These are phyloP conservation scores for Scartelaos histophorus DNA, from an alignment of 2,113 vertebrate genomes.

Conservation along the genomic window DNA sequence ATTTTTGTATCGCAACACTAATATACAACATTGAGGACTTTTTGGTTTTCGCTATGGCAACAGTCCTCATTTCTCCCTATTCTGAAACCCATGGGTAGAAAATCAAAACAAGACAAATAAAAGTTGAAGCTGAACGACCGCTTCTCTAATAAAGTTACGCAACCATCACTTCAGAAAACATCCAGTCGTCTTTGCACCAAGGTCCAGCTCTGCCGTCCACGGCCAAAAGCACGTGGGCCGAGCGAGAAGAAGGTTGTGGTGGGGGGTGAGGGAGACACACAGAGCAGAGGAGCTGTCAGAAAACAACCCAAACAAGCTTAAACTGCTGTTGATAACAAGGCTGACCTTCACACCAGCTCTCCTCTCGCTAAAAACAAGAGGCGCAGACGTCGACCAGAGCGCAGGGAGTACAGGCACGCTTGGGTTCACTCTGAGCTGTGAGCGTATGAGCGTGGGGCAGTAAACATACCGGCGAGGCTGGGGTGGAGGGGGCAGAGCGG, in stretches of 20 bases:
- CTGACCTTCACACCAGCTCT: conserved; percentile 49
- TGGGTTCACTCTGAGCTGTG: conserved; percentile 46
- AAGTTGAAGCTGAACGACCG: not conserved
- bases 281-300: conserved; percentile 13
- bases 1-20: too few species aligned
- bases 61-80: too few species aligned
- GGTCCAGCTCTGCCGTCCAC: conserved; percentile 38
- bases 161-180: not conserved
- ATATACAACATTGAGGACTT: too few species aligned
- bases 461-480: conserved; percentile 23
- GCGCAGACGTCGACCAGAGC: conserved; percentile 35
- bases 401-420: conserved; percentile 44
- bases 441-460: conserved; percentile 20
- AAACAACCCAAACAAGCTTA: conserved; percentile 23
- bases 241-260: not conserved
- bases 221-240: conserved; percentile 34
- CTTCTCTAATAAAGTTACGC: not conserved
- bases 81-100: too few species aligned
- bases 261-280: conserved; percentile 13
- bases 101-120: not conserved
- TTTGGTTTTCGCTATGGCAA: too few species aligned
- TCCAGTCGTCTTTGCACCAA: not conserved
- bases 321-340: conserved; percentile 46
- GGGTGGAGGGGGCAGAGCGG: not conserved
- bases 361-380: conserved; percentile 20